Percentiles rank a stretch among this genome's conserved stretches.
phyloP scores from a whole-genome alignment of 2,113 vertebrate genomes.

The Pangasianodon hypophthalmus region DNA sequence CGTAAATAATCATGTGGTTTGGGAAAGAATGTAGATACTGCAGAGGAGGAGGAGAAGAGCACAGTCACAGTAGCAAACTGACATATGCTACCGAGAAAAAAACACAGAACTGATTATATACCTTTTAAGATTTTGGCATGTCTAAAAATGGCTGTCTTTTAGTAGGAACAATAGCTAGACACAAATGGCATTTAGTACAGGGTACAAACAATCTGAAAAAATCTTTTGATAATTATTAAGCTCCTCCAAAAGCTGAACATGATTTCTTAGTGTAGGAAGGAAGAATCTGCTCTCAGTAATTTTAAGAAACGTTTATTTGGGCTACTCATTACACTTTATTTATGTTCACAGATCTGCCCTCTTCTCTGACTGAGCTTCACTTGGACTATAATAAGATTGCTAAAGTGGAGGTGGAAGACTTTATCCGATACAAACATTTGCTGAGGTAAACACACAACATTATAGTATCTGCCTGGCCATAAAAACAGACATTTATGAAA shows the following conservation, averaged over 20 bases:
- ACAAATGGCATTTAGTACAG: neutral
- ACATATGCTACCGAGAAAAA: no score
- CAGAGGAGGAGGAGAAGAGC: neutral
- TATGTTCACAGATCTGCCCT: slow-evolving; percentile 76
- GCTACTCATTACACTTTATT: neutral
- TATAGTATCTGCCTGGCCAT: slow-evolving; percentile 9
- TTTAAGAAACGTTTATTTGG: neutral
- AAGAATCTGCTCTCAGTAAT: neutral
- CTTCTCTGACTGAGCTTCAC: slow-evolving; percentile 87
- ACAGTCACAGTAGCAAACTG: neutral
- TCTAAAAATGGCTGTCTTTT: neutral
- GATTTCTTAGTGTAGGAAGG: neutral
- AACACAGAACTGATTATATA: neutral
- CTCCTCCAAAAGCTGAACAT: neutral
- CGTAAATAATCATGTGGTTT: neutral
- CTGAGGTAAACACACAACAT: slow-evolving; percentile 77
- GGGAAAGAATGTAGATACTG: neutral
- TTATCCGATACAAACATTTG: slow-evolving; percentile 88
- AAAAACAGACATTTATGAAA: neutral
- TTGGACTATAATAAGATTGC: slow-evolving; percentile 94
- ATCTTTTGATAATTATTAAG: neutral
- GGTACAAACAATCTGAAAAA: neutral
- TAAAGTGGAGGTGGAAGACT: slow-evolving; percentile 89
- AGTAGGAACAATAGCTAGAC: neutral
- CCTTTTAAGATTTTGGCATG: neutral